Conservation (phyloP, 2,113 vertebrate genomes). For the Sclerurus mexicanus region DNA sequence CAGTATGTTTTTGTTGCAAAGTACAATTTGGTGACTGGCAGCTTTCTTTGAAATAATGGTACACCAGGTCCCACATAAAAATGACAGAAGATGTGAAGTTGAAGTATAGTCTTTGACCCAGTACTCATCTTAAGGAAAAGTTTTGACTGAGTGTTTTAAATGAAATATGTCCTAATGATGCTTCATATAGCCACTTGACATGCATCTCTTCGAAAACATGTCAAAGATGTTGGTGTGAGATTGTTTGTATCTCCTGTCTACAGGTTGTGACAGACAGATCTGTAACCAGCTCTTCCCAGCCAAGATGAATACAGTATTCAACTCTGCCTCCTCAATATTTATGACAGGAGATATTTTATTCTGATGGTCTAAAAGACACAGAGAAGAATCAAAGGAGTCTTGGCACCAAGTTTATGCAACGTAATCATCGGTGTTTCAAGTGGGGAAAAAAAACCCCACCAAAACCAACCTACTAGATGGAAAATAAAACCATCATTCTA, state of each 20-base stretch:
- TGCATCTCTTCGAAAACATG: background rate
- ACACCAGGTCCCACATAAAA: background rate
- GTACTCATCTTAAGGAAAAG: background rate
- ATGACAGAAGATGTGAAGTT: background rate
- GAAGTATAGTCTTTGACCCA: background rate
- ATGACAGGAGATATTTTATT: background rate
- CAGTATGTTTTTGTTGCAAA: background rate
- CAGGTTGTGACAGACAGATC: background rate
- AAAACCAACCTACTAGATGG: background rate
- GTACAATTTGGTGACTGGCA: background rate
- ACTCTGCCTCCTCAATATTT: background rate
- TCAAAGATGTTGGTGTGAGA: background rate
- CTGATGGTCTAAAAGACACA: background rate
- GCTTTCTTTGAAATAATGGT: background rate
- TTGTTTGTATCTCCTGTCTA: background rate
- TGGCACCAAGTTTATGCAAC: background rate
- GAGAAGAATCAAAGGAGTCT: background rate
- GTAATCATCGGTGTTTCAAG: background rate
- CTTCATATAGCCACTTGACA: background rate
- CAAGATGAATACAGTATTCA: background rate
- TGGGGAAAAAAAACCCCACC: too few relatives aligned
- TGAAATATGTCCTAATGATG: background rate
- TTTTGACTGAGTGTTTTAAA: background rate
- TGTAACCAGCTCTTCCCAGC: background rate
- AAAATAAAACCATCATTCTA: background rate